Evolutionary conservation across 2,888 invertebrate genomes (phyloP), one percentile per base, ranked within the genome.

Genomic region (Biston betularia): DNA sequence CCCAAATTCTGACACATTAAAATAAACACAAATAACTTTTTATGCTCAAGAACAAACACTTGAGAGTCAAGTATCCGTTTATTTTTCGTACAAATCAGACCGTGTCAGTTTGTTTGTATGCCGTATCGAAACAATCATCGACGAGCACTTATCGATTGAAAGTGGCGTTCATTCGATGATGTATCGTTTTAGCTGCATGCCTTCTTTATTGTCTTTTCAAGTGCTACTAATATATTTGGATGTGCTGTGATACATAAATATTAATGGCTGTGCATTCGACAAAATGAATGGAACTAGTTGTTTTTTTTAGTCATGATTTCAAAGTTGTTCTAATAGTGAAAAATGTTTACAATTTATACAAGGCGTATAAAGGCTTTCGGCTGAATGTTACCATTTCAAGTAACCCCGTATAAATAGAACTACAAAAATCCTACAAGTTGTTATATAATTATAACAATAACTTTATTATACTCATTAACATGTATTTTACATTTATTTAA

Each of bases 41-140:
- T 60, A 68, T 59, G 24, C 46, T 62, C 62, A 34, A 50, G 56
- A 50, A 53, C 11, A 53, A 9, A 6, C 54, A 63, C 63, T 63
- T 53, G 60, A 59, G 42, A 12, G 7, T 68, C 55, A 48, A 64
- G 68, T 53, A 48, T 42, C 60, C 52, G 68, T 68, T 72, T 73
- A 61, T 73, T 69, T 68, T 64, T 64, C 59, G 62, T 63, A 62
- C 65, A 73, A 68, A 68, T 73, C 54, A 70, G 50, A 58, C 53
- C 55, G 9, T 48, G 59, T 24, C 60, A 64, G 65, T 68, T 70
- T 71, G 63, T 68, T 71, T 69, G 33, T 65, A 54, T 53, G 42
- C 48, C 42, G 42, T 57, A 60, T 61, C 35, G 44, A 55, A 56
- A 61, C 69, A 57, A 70, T 74, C 71, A 71, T 69, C 72, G 61